Percentiles rank a stretch among this genome's conserved stretches.
Evolutionary conservation across 2,113 vertebrate genomes (phyloP).

Genomic region (Oreochromis tanganicae): DNA sequence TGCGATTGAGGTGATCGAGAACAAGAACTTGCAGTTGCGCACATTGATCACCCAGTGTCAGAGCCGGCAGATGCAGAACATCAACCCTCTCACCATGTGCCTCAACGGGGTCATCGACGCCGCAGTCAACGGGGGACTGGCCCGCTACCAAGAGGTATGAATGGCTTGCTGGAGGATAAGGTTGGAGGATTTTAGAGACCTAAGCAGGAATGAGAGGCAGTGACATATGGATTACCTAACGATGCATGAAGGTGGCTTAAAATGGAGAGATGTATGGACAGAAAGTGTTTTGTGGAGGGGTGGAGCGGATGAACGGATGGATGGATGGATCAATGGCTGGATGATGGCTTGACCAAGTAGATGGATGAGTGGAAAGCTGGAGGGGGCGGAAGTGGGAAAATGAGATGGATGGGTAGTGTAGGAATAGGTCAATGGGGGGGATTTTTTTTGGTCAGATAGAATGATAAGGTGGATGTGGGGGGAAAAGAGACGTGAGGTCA

Average conservation of each 20-base stretch:
- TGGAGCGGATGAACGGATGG: constrained; percentile 15
- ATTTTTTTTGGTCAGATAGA: background rate
- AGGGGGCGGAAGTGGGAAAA: background rate
- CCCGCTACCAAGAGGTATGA: constrained; percentile 94
- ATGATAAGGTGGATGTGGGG: background rate
- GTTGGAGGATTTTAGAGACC: constrained; percentile 14
- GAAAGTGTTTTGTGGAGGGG: background rate
- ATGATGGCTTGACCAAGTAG: background rate
- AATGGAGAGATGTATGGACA: constrained; percentile 1
- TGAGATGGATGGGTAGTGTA: constrained; percentile 6
- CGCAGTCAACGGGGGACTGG: constrained; percentile 94
- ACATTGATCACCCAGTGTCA: constrained; percentile 94
- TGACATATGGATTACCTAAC: constrained; percentile 48
- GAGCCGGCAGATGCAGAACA: constrained; percentile 93
- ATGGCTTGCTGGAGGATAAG: constrained; percentile 3
- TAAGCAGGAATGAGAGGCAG: background rate
- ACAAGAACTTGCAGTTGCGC: constrained; percentile 94
- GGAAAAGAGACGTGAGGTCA: background rate
- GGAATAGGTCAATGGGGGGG: background rate
- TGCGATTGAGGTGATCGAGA: constrained; percentile 95
- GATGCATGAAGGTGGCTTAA: constrained; percentile 56
- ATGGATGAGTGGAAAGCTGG: background rate
- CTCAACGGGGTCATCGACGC: constrained; percentile 98
- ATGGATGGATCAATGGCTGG: constrained; percentile 9
- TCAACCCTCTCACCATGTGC: constrained; percentile 98